Base-by-base conservation (phyloP, 2,113 vertebrate genomes). In the Pedetes capensis region DNA sequence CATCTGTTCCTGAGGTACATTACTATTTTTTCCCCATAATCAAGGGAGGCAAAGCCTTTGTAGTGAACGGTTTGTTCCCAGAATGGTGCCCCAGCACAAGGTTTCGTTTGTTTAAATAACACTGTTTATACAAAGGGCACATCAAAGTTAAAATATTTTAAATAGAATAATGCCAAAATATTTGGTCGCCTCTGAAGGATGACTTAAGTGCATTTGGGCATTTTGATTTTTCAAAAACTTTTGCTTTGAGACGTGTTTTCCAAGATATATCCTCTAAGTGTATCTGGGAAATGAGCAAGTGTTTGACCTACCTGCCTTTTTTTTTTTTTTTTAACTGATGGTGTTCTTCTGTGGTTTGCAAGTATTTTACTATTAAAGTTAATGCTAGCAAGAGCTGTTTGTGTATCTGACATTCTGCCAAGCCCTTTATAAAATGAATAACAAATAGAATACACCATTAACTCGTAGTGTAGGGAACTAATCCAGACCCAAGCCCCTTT, bases 121-220 rank as follows among this genome's bases (percentile, higher is more conserved):
- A 76, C 64, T 96, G 74, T 93, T 94, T 96, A 92, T 93, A 78
- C 59, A 94, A 95, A 87, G 66, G 88, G 61, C 82, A 90, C 94
- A 95, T 95, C 94, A 96, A 93, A 92, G 81, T 95, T 89, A 79
- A 96, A 97, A 68, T 93, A 90, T 74, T 95, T 96, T 90, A 86
- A 96, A 93, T 90, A 97, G 90, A 83, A 95, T 69, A 93, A 94
- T 92, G 94, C 94, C 94, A 95, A 53, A 95, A 91, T 93, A 94
- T 89, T 95, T 95, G 87, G 87, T 86, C 86, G 53, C 72, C 22
- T 71, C 88, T 96, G 74, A 93, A 96, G 63, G 82, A 88, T 92
- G 78, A 79, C 94, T 95, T 93, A 71, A 94, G 84, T 91, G 91
- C 78, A 90, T 93, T 17, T 95, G 49, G 89, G 76, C 69, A 88